Evolutionary conservation across 2,113 vertebrate species (phyloP), one percentile per base, ranked within the genome.

Genomic region (Patagioenas fasciata): DNA sequence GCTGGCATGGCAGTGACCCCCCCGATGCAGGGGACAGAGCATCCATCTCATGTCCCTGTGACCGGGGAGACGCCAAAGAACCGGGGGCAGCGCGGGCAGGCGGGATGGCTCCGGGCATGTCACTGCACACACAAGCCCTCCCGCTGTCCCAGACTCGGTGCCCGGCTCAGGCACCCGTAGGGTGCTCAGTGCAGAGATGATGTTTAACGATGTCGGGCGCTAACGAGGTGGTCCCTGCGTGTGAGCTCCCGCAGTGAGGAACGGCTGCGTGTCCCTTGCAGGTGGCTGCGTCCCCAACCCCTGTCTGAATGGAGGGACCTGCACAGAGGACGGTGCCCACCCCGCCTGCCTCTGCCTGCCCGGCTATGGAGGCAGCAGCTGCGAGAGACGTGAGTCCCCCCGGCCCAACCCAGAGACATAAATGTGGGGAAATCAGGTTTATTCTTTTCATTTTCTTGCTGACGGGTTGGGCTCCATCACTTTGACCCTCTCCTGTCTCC

Each of bases 291-390:
- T 98, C 81, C 98, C 98, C 91, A 99, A 98, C 90, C 99, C 99
- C 10, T 99, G 99, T 96, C 89, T 97, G 85, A 99, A 99, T 9
- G 99, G 99, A 88, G 99, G 99, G 34, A 99, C 99, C 2, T 99
- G 99, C 94, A 81, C 97, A 0, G 99, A 99, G 16, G 98, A 97
- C 0, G 97, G 96, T 2, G 54, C 69, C 66, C 71, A 15, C 5
- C 21, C 97, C 20, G 56, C 89, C 60, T 99, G 99, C 90, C 31
- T 99, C 20, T 99, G 99, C 92, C 97, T 99, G 70, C 98, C 99
- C 0, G 98, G 98, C 85, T 99, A 99, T 11, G 97, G 97, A 95
- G 99, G 99, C 95, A 95, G 98, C 88, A 89, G 97, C 85, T 99
- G 99, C n/a, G 97, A 99, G 65, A 97, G 95, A 96, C 97, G 99